Conservation (phyloP, 64 coral and sea anemone genomes). For the Montipora sp. region DNA sequence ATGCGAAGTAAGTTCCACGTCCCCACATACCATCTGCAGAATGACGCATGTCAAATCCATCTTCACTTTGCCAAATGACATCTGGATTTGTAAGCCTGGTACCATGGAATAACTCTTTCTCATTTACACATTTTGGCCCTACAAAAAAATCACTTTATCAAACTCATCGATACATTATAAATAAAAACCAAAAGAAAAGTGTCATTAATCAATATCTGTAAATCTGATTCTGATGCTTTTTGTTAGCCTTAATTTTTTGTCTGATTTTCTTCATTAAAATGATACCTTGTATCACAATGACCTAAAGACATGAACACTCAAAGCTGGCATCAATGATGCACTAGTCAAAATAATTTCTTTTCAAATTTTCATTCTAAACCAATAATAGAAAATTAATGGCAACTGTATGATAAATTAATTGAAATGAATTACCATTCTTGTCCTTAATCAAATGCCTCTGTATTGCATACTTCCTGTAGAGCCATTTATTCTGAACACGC, state of each 20-base stretch:
- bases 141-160: background rate
- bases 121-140: conserved; percentile 64
- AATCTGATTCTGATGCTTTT: no score
- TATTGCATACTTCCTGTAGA: conserved; percentile 69
- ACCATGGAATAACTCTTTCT: conserved; percentile 79
- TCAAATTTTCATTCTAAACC: no score
- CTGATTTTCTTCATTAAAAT: no score
- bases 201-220: no score
- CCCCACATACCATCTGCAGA: conserved; percentile 86
- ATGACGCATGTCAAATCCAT: conserved; percentile 86
- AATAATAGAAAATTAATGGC: no score
- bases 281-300: no score
- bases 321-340: no score
- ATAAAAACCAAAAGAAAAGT: no score
- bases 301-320: no score
- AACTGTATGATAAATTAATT: no score
- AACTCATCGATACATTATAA: background rate
- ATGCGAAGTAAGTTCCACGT: conserved; percentile 71
- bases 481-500: conserved; percentile 63
- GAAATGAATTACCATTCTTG: conserved; percentile 58
- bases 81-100: conserved; percentile 56
- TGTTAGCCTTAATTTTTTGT: no score
- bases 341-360: no score
- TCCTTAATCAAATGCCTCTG: conserved; percentile 55
- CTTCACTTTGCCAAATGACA: conserved; percentile 75